Base-by-base conservation (phyloP, 2,113 vertebrate genomes). In the Gadus chalcogrammus region DNA sequence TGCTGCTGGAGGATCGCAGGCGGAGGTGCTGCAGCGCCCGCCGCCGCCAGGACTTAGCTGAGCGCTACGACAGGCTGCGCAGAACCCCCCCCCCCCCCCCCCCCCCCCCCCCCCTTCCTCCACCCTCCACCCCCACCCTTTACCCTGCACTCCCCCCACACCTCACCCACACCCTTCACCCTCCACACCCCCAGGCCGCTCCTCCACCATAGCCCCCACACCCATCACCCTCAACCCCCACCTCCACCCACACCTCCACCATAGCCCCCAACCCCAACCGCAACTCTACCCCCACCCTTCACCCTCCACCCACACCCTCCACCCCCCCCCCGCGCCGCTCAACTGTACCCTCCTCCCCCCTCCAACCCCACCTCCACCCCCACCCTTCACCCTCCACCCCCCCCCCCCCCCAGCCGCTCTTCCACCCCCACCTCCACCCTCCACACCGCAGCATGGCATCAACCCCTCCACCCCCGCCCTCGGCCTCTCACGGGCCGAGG, bases 1-100 rank as follows among this genome's bases (percentile, higher is more conserved):
- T 71, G 42, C 84, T 71, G 42, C 75, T 64, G 77, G 81, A 82
- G 42, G 42, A 48, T 48, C 42, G 42, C 42, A 13, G 42, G 88
- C 88, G 80, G 82, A 83, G 83, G 81, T 78, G 85, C 87, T 85
- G 84, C 85, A 77, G 84, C 79, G 72, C 87, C 85, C 7, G 12
- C 42, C 2, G 90, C 80, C 76, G 90, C 80, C 77, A 84, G 85
- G 90, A 92, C 91, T 93, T 92, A 93, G 82, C 78, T 82, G 42
- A 48, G 42, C 31, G 31, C 79, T 84, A 79, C 87, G 68, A 87
- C 85, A 82, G 87, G 79, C 85, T 75, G 78, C 64, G 55, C 74
- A 88, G 91, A 92, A 91, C 83, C 87, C 79, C 63, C 67, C 84
- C 74, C 68, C 79, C 70, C 76, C 82, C 76, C 73, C n/a, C 75